These are phyloP conservation scores for Propithecus perrieri DNA, from an alignment of 2,797 vertebrate species.

Conservation along the genomic window DNA sequence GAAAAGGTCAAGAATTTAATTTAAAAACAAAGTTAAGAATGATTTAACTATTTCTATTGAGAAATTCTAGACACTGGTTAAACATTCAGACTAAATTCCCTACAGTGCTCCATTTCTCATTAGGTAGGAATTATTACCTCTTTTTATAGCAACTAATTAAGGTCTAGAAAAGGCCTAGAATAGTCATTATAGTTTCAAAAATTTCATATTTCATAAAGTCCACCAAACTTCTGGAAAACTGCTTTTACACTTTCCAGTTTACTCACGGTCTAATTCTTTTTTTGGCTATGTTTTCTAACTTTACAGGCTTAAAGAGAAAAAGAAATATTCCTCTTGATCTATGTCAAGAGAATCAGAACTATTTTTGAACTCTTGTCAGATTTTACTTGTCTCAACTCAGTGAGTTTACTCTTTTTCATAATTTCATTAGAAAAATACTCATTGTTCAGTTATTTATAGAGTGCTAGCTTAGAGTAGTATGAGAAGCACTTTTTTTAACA, in stretches of 20 bases:
- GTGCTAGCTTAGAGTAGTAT: neutral
- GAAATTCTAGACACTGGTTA: neutral
- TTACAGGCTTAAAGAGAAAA: neutral
- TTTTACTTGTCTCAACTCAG: neutral
- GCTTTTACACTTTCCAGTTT: neutral
- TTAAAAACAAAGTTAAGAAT: conserved; percentile 38
- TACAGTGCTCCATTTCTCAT: conserved; percentile 13
- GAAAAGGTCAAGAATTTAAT: conserved; percentile 35
- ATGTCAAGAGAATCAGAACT: neutral
- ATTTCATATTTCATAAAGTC: conserved; percentile 24
- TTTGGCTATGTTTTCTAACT: neutral
- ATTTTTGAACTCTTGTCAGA: neutral
- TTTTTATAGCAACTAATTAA: conserved; percentile 56
- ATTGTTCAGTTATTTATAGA: neutral
- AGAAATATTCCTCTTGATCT: neutral
- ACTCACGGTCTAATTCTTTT: neutral
- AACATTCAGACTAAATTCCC: conserved; percentile 32
- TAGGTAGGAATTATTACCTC: conserved; percentile 51
- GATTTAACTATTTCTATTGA: neutral
- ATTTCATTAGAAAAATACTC: neutral
- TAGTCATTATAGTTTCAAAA: conserved; percentile 1
- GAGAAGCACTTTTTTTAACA: neutral
- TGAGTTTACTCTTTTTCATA: neutral
- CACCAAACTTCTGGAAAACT: neutral
- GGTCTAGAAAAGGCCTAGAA: neutral